These are phyloP conservation scores for Distichodus sexfasciatus DNA, from an alignment of 2,797 vertebrate species.

Conservation along the genomic window DNA sequence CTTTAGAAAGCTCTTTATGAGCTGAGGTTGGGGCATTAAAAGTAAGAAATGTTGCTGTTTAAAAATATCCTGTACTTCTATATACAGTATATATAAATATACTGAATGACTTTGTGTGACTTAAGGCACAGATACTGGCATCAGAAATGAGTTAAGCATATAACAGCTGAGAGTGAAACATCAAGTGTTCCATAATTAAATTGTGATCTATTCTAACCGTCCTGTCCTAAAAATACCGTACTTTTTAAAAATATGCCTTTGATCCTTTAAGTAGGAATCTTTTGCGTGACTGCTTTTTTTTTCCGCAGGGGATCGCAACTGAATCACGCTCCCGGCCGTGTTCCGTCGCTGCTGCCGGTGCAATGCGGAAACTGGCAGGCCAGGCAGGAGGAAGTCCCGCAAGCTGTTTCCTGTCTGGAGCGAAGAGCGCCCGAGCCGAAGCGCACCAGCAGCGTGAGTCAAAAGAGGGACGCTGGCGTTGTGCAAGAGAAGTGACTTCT, in stretches of 20 bases:
- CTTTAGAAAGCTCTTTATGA: too few species aligned
- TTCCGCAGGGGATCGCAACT: constrained; percentile 27
- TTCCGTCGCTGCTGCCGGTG: constrained; percentile 38
- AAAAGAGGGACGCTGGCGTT: constrained; percentile 33
- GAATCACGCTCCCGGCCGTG: constrained; percentile 34
- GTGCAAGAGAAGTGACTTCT: constrained; percentile 54
- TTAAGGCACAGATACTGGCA: not conserved
- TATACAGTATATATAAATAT: too few species aligned
- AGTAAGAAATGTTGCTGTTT: too few species aligned
- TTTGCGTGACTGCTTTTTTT: constrained; percentile 38
- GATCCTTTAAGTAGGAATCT: constrained; percentile 24
- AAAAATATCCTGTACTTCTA: too few species aligned
- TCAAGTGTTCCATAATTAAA: constrained; percentile 14
- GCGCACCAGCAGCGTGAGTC: constrained; percentile 43
- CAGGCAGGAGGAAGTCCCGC: constrained; percentile 63
- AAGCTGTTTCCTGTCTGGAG: constrained; percentile 66
- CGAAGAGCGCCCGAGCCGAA: constrained; percentile 37
- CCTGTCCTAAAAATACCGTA: constrained; percentile 39
- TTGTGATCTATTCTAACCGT: constrained; percentile 39
- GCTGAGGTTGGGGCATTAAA: too few species aligned
- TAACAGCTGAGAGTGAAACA: constrained; percentile 34
- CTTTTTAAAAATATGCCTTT: constrained; percentile 28
- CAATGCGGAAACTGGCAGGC: constrained; percentile 42
- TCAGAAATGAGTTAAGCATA: too few species aligned
- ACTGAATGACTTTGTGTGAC: too few species aligned